A percentile compares a stretch with the other conserved stretches of the same genome.
Evolutionary conservation across 2,113 vertebrate genomes (phyloP).

Genomic region (Petaurus breviceps): DNA sequence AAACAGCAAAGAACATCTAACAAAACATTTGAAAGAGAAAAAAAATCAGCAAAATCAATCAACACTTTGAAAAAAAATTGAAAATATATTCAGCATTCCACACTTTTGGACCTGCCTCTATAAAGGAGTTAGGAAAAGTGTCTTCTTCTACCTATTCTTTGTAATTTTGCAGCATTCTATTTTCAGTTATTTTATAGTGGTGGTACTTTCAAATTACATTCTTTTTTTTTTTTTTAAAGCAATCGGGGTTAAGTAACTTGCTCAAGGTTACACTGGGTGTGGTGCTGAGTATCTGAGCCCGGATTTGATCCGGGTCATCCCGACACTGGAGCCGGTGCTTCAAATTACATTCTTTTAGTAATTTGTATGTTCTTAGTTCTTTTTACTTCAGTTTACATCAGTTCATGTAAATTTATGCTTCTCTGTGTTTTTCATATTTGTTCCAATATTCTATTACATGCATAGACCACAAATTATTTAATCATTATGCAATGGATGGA

Average conservation of each 20-base stretch:
- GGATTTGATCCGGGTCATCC: too few relatives aligned
- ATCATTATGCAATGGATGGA: not conserved
- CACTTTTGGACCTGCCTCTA: not conserved
- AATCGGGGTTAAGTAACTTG: too few relatives aligned
- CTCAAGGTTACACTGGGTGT: too few relatives aligned
- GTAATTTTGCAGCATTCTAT: not conserved
- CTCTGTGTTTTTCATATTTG: not conserved
- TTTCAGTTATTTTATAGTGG: not conserved
- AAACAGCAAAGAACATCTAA: not conserved
- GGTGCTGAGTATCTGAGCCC: too few relatives aligned
- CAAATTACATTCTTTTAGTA: not conserved
- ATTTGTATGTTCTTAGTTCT: not conserved
- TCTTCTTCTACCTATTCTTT: not conserved
- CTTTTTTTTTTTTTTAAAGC: too few relatives aligned
- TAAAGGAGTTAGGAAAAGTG: not conserved
- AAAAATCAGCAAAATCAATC: not conserved
- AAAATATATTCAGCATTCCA: not conserved
- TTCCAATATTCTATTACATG: not conserved
- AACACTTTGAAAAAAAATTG: not conserved
- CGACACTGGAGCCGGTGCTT: too few relatives aligned
- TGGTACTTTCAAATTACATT: not conserved
- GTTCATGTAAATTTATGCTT: not conserved
- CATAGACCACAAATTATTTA: not conserved
- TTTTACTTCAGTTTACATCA: not conserved
- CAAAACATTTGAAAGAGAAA: not conserved